Evolutionary conservation across 2,797 vertebrate species (phyloP).

Genomic region (Allenopithecus nigroviridis): DNA sequence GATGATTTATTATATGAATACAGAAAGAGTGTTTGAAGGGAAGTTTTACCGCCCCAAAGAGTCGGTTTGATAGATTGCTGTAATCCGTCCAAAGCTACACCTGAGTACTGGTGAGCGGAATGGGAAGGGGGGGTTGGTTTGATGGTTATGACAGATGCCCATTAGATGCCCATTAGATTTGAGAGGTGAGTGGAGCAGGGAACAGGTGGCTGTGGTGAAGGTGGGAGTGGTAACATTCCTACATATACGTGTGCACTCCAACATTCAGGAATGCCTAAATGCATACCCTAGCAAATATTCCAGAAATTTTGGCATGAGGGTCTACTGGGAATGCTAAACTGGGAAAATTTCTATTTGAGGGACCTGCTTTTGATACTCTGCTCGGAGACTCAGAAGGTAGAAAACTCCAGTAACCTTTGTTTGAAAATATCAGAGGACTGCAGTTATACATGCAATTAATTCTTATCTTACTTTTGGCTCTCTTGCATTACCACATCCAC

Average conservation of each 20-base stretch:
- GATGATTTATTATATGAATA: constrained; percentile 49
- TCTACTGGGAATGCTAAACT: neutral
- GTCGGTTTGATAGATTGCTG: neutral
- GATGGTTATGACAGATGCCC: neutral
- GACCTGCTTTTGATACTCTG: neutral
- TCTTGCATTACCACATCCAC: neutral
- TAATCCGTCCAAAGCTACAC: neutral
- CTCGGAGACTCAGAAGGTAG: neutral
- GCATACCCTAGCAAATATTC: neutral
- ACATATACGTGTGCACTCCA: neutral
- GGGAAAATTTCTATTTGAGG: neutral
- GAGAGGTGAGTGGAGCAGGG: neutral
- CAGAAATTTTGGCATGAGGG: neutral
- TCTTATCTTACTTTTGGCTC: neutral
- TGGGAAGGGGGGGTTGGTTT: neutral
- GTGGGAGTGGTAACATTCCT: neutral
- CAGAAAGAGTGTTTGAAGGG: neutral
- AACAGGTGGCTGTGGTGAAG: neutral
- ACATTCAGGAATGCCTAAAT: neutral
- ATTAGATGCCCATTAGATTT: neutral
- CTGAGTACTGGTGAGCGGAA: neutral
- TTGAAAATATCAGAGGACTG: neutral
- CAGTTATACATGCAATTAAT: neutral
- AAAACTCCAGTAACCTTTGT: neutral
- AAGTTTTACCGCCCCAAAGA: constrained; percentile 39